These are phyloP conservation scores for Pyralis farinalis DNA, from an alignment of 2,888 invertebrate species.

Conservation along the genomic window DNA sequence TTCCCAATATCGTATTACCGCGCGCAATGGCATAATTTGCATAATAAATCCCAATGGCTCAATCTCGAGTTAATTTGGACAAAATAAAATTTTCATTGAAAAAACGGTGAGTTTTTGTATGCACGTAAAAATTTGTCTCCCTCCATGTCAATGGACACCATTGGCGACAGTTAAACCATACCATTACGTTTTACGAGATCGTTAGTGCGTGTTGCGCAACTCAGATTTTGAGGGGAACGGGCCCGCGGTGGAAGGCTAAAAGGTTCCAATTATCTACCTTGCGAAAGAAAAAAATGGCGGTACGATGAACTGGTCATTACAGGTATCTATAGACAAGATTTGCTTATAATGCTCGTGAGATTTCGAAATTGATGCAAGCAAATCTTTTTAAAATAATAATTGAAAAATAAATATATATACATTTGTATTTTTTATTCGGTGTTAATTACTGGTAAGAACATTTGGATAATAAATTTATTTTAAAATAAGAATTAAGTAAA, in stretches of 20 bases:
- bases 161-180: constrained; percentile 38
- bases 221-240: constrained; percentile 6
- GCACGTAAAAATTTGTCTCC: constrained; percentile 26
- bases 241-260: neutral
- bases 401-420: too few relatives aligned
- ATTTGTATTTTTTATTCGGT: too few relatives aligned
- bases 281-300: too few relatives aligned
- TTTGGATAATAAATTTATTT: too few relatives aligned
- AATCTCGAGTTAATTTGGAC: constrained; percentile 10
- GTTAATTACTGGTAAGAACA: too few relatives aligned
- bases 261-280: neutral
- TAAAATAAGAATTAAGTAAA: too few relatives aligned
- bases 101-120: constrained; percentile 18
- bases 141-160: constrained; percentile 34
- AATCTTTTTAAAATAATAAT: too few relatives aligned
- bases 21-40: constrained; percentile 1
- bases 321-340: too few relatives aligned
- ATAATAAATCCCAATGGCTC: constrained; percentile 6
- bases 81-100: constrained; percentile 24
- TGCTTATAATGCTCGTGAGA: too few relatives aligned
- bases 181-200: constrained; percentile 34
- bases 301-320: too few relatives aligned
- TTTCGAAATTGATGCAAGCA: too few relatives aligned
- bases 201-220: constrained; percentile 26
- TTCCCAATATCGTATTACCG: neutral